These are phyloP conservation scores for Papilio polyxenes DNA, from an alignment of 1,140 invertebrate genomes.

Conservation along the genomic window DNA sequence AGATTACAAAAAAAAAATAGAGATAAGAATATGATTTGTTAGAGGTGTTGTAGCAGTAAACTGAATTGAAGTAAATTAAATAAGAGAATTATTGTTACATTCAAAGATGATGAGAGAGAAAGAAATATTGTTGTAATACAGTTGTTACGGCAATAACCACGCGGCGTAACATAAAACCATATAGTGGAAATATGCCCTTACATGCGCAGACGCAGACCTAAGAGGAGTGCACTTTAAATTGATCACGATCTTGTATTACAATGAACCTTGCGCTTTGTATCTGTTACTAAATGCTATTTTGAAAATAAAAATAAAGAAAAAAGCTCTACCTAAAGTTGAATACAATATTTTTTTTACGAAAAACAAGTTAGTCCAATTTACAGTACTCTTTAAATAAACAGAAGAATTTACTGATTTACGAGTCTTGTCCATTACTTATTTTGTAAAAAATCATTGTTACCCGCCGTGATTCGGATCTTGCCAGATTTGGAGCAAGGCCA, in stretches of 20 bases:
- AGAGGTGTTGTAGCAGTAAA: too few species aligned
- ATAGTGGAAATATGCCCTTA: neutral
- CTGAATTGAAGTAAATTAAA: too few species aligned
- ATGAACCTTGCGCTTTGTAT: conserved; percentile 29
- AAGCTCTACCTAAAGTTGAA: neutral
- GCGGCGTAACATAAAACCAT: too few species aligned
- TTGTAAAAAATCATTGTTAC: neutral
- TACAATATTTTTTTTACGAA: too few species aligned
- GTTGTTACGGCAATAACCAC: too few species aligned
- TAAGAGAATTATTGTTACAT: too few species aligned
- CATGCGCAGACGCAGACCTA: conserved; percentile 5
- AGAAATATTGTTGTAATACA: too few species aligned
- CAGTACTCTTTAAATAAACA: neutral
- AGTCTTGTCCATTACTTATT: neutral
- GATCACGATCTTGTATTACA: conserved; percentile 34
- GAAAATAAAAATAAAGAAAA: neutral
- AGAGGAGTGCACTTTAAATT: conserved; percentile 27
- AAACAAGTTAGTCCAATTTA: neutral
- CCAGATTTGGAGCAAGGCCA: neutral
- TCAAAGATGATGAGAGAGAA: too few species aligned
- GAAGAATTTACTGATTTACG: too few species aligned
- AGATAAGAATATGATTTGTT: too few species aligned
- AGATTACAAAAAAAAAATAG: too few species aligned
- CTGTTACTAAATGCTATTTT: conserved; percentile 3
- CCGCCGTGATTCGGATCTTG: neutral